These are phyloP conservation scores for Anagrus nilaparvatae DNA, from an alignment of 1,140 invertebrate genomes.

Conservation along the genomic window DNA sequence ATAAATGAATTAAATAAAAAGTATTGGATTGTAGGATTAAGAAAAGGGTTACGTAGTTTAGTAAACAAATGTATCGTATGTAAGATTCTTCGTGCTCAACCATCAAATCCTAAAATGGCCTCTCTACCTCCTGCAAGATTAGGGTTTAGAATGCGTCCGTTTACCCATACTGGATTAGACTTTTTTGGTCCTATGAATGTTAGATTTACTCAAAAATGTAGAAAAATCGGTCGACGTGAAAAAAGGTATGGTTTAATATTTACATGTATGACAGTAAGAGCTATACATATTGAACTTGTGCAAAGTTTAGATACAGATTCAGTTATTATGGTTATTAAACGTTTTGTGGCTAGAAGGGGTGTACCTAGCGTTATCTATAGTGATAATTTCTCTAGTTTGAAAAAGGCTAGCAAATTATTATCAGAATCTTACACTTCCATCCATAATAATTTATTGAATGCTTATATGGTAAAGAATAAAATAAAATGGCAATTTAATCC, in stretches of 20 bases:
- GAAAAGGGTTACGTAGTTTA: no score
- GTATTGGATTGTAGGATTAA: no score
- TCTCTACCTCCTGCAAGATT: background rate
- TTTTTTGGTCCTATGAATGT: constrained; percentile 20
- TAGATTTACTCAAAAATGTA: no score
- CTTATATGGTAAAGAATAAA: no score
- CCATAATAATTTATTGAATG: no score
- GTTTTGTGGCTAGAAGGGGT: constrained; percentile 20
- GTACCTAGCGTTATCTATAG: background rate
- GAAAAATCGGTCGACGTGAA: constrained; percentile 9
- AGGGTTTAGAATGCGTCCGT: background rate
- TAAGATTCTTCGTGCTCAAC: no score
- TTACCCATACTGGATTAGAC: background rate
- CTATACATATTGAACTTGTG: constrained; percentile 15
- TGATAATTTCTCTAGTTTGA: background rate
- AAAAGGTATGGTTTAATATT: constrained; percentile 15
- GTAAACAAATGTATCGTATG: no score
- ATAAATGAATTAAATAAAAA: no score
- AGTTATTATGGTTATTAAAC: constrained; percentile 10
- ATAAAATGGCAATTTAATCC: constrained; percentile 11
- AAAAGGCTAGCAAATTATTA: background rate
- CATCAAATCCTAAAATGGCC: background rate
- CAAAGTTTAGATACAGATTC: constrained; percentile 12
- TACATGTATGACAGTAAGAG: constrained; percentile 15
- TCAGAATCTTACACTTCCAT: no score